Conservation (phyloP, 2,888 invertebrate species). For the Apamea crenata region DNA sequence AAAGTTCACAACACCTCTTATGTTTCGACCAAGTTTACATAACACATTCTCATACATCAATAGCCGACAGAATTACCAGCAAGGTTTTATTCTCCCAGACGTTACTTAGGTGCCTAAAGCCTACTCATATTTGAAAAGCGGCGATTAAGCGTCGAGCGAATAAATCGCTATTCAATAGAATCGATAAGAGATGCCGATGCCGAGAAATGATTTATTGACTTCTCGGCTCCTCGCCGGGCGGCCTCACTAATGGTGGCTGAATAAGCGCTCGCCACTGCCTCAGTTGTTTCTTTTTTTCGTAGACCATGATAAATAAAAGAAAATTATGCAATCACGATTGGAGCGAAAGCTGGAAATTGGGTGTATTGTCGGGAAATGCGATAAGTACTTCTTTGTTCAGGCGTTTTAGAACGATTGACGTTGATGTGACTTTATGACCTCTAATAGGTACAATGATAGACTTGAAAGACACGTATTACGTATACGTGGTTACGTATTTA, state of each 20-base stretch:
- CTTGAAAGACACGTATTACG: background rate
- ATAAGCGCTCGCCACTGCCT: slow-evolving; percentile 73
- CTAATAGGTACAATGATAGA: background rate
- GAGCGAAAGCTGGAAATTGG: slow-evolving; percentile 65
- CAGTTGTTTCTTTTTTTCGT: slow-evolving; percentile 74
- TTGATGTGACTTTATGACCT: background rate
- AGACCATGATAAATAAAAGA: slow-evolving; percentile 74
- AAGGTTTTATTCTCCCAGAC: slow-evolving; percentile 69
- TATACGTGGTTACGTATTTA: no score
- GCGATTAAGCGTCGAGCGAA: slow-evolving; percentile 76
- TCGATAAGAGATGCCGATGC: slow-evolving; percentile 84
- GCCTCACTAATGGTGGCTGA: slow-evolving; percentile 74
- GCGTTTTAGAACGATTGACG: slow-evolving; percentile 11
- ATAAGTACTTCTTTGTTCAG: slow-evolving; percentile 43
- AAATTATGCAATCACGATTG: slow-evolving; percentile 74
- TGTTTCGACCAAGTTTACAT: background rate
- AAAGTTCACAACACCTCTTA: background rate
- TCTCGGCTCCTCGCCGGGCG: slow-evolving; percentile 74
- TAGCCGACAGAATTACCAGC: slow-evolving; percentile 50
- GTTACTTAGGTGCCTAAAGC: slow-evolving; percentile 73
- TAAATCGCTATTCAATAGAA: slow-evolving; percentile 86
- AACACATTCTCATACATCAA: slow-evolving; percentile 7
- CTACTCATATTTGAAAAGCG: slow-evolving; percentile 79
- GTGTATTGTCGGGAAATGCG: slow-evolving; percentile 64
- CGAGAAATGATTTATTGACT: slow-evolving; percentile 88